Conservation (phyloP, 2,888 invertebrate genomes). For the Trissonchulus latispiculum region DNA sequence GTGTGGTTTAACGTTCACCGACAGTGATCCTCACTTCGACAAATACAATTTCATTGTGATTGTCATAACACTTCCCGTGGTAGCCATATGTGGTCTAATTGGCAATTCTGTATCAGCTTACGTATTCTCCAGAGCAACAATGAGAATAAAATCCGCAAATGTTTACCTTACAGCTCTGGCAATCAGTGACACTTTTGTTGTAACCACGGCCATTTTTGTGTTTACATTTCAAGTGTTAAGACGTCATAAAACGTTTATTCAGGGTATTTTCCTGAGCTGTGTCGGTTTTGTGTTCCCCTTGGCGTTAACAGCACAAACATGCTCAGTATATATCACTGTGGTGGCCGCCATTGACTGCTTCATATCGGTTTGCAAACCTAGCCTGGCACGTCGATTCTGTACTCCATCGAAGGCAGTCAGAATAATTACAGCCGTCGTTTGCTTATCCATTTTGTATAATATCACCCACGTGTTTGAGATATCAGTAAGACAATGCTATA, state of each 20-base stretch:
- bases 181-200: background rate
- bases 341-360: constrained; percentile 42
- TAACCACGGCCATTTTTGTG: constrained; percentile 27
- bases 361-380: constrained; percentile 32
- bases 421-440: constrained; percentile 29
- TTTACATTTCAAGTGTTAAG: constrained; percentile 21
- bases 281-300: constrained; percentile 32
- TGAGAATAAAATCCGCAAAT: constrained; percentile 36
- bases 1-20: constrained; percentile 5
- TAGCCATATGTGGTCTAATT: constrained; percentile 36
- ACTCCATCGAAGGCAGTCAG: constrained; percentile 28
- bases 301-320: constrained; percentile 40
- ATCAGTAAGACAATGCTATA: constrained; percentile 36
- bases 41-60: constrained; percentile 29
- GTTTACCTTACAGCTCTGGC: constrained; percentile 26
- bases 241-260: background rate
- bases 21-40: constrained; percentile 3
- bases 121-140: constrained; percentile 36
- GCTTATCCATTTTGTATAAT: constrained; percentile 38
- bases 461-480: constrained; percentile 39
- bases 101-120: constrained; percentile 37
- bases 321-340: constrained; percentile 42
- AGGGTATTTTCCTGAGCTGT: background rate
- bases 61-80: constrained; percentile 35
- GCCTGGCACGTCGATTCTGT: constrained; percentile 27